Base-by-base conservation (phyloP, 2,797 vertebrate genomes). In the Coregonus suidteri region DNA sequence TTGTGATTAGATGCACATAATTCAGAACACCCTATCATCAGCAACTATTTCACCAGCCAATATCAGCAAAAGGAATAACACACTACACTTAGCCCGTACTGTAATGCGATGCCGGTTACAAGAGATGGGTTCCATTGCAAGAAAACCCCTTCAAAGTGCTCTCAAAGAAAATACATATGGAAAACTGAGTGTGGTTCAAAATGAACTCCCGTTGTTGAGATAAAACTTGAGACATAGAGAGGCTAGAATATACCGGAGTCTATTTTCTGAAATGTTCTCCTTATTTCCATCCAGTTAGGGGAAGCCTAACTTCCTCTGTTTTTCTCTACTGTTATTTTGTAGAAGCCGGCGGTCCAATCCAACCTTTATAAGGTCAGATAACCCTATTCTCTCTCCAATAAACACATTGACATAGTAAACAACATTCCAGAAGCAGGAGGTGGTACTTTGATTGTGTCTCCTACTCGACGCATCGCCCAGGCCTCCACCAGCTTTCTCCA, bases 1-100 rank as follows among this genome's bases (percentile, higher is more conserved):
- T 78, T 30, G 68, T 75, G 83, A 75, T 88, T 77, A 20, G 82
- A 82, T 82, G 75, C 83, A 47, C 81, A 89, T 91, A 85, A 90
- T 86, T 89, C 83, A 85, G 69, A 86, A 69, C 66, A 78, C 13
- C 41, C 74, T 68, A 83, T 81, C 73, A 85, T 78, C 77, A 79
- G 72, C 37, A 72, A 67, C 82, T 82, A 79, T 87, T 85, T 82
- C 72, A 86, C 69, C 37, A 79, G 79, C 64, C 74, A 72, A 77
- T 70, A 47, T 74, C 70, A 74, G 75, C 20, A 69, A 73, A 73
- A 74, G 73, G 75, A 76, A 69, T 47, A 83, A 74, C 65, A 52
- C 78, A 52, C 79, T 74, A 73, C 67, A 30, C 35, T 70, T 47
- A 13, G 72, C 62, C 59, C 64, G 53, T 47, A 75, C 76, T 68